phyloP scores from a whole-genome alignment of 1,140 invertebrate genomes.

The Trissolcus basalis region DNA sequence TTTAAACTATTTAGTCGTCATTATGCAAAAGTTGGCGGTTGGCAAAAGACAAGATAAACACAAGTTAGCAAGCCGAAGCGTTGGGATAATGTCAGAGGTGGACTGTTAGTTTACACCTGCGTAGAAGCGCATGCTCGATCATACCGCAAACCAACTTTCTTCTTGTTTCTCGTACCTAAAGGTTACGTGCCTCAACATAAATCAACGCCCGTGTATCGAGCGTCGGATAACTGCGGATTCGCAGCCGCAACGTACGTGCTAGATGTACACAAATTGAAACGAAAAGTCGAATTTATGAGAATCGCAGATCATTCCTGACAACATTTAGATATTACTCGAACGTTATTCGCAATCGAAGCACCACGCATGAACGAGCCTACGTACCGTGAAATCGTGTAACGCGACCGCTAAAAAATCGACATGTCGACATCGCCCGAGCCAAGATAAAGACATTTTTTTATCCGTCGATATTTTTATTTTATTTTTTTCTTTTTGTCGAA shows the following conservation, averaged over 20 bases:
- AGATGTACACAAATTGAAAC: conserved; percentile 61
- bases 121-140: conserved; percentile 47
- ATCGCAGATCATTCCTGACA: conserved; percentile 25
- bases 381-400: conserved; percentile 40
- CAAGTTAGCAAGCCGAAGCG: conserved; percentile 16
- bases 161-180: conserved; percentile 55
- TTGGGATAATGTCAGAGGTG: conserved; percentile 32
- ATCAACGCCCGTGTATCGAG: conserved; percentile 56
- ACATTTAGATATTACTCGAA: conserved; percentile 36
- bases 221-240: conserved; percentile 27
- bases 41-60: conserved; percentile 36
- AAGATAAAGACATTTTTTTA: conserved; percentile 39
- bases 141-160: conserved; percentile 59
- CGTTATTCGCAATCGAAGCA: conserved; percentile 31
- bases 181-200: conserved; percentile 58
- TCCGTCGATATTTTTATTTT: neutral
- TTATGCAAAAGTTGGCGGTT: conserved; percentile 20
- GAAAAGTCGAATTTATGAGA: conserved; percentile 56
- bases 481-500: conserved; percentile 1
- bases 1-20: conserved; percentile 35
- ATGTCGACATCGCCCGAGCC: conserved; percentile 33
- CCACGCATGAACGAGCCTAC: conserved; percentile 44
- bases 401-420: conserved; percentile 35
- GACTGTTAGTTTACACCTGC: conserved; percentile 62
- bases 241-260: conserved; percentile 44